phyloP scores from a whole-genome alignment of 2,797 vertebrate genomes.

The Morus bassanus region DNA sequence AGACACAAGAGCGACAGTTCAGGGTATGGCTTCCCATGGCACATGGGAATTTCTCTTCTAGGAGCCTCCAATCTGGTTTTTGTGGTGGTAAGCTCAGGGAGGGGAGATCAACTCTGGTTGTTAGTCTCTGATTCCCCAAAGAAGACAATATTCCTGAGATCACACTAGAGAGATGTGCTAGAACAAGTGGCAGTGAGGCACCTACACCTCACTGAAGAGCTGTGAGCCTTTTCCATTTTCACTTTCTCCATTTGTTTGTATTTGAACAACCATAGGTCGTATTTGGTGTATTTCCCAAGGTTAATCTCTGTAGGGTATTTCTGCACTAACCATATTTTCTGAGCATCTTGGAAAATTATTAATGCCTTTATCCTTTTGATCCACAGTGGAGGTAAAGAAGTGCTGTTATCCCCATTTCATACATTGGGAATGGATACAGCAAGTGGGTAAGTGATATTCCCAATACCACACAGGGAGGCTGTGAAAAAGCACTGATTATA shows the following conservation, averaged over 20 bases:
- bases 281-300: not conserved
- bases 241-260: not conserved
- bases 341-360: not conserved
- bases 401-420: constrained; percentile 5
- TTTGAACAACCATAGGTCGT: not conserved
- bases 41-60: not conserved
- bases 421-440: not conserved
- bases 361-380: constrained; percentile 21
- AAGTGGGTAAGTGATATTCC: constrained; percentile 4
- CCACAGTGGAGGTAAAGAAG: constrained; percentile 27
- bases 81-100: not conserved
- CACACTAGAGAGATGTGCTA: not conserved
- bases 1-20: not conserved
- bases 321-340: not conserved
- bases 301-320: not conserved
- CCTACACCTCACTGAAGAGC: not conserved
- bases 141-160: not conserved
- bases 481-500: not conserved
- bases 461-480: not conserved
- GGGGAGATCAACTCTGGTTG: not conserved
- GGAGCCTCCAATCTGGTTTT: not conserved
- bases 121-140: not conserved
- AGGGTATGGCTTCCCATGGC: not conserved
- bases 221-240: not conserved
- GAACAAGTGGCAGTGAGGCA: fast-evolving